Evolutionary conservation across 2,113 vertebrate species (phyloP), one percentile per base, ranked within the genome.

Genomic region (Tychaedon coryphoeus): DNA sequence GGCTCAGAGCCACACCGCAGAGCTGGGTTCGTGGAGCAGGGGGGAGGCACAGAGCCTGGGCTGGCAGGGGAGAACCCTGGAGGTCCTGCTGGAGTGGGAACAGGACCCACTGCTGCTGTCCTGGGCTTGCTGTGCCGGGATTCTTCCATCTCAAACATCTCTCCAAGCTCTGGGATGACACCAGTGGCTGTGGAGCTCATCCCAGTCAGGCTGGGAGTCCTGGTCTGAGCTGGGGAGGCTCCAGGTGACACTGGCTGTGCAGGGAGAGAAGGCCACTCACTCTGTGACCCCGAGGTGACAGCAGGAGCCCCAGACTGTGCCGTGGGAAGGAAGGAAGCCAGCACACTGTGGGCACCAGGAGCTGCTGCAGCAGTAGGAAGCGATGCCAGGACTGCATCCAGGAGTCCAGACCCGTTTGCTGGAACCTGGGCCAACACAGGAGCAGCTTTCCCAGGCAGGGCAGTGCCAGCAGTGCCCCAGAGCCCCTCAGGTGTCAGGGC

Each of bases 261-360:
- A 12, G 12, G 1, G 8, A 2, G 2, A 14, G 48, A 31, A 25
- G 62, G 60, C 16, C 5, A 9, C 11, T 51, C 69, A 13, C 24
- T 12, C 6, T 0, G 42, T 2, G 4, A 6, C 45, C 62, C 69
- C 0, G 0, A 19, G 22, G 85, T 28, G 45, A 26, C 54, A 45
- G 79, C 62, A 51, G 72, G 34, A 9, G 7, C 26, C 36, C 6
- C 26, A 10, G 45, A 4, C 7, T 16, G 38, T 0, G 0, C 34
- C 3, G 7, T 2, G 17, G 74, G 31, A 18, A 33, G 82, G 47
- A 17, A 33, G 3, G 51, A 20, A 56, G 25, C 5, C 71, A 43
- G 47, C 28, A 8, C 13, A 4, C 0, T 5, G 24, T 5, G 43
- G n/a, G 23, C 40, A 33, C 15, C 67, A 24, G 0, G 50, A 64